A percentile compares a stretch with the other conserved stretches of the same genome.
phyloP scores from a whole-genome alignment of 2,888 invertebrate species.

The Oscheius sp. region DNA sequence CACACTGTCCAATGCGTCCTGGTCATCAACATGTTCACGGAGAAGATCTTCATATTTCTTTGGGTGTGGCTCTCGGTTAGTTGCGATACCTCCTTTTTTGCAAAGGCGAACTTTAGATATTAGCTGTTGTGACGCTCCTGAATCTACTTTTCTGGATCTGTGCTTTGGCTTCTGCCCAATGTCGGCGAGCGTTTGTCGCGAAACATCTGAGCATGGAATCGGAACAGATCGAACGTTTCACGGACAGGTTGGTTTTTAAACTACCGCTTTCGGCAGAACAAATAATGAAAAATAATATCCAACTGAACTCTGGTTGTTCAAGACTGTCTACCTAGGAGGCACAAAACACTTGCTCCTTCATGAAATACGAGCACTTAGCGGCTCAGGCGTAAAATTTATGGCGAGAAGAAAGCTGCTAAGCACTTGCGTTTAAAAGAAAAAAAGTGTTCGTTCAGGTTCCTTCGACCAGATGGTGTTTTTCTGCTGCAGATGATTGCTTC shows the following conservation, averaged over 20 bases:
- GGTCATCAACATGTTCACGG: constrained; percentile 73
- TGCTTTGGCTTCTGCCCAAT: constrained; percentile 62
- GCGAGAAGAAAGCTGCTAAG: constrained; percentile 1
- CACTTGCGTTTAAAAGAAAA: not conserved
- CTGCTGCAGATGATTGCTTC: constrained; percentile 65
- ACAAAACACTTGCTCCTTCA: constrained; percentile 9
- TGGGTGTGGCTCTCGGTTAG: constrained; percentile 73
- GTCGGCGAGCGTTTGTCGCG: constrained; percentile 57
- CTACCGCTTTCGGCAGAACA: too few relatives aligned
- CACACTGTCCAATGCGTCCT: constrained; percentile 72
- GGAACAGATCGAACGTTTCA: constrained; percentile 51
- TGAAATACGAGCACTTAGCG: constrained; percentile 30
- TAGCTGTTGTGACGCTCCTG: constrained; percentile 66
- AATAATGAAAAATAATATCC: too few relatives aligned
- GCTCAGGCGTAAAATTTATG: constrained; percentile 28
- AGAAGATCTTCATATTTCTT: constrained; percentile 73
- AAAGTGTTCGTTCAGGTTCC: constrained; percentile 52
- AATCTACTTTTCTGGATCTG: constrained; percentile 73
- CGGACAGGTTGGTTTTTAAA: constrained; percentile 25
- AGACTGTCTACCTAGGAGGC: too few relatives aligned
- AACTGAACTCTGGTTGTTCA: too few relatives aligned
- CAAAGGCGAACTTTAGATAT: constrained; percentile 47
- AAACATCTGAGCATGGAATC: constrained; percentile 58
- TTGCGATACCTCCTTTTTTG: not conserved
- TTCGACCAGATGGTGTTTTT: constrained; percentile 72